Evolutionary conservation across 1,140 invertebrate species (phyloP).

Genomic region (Meloidogyne exigua): DNA sequence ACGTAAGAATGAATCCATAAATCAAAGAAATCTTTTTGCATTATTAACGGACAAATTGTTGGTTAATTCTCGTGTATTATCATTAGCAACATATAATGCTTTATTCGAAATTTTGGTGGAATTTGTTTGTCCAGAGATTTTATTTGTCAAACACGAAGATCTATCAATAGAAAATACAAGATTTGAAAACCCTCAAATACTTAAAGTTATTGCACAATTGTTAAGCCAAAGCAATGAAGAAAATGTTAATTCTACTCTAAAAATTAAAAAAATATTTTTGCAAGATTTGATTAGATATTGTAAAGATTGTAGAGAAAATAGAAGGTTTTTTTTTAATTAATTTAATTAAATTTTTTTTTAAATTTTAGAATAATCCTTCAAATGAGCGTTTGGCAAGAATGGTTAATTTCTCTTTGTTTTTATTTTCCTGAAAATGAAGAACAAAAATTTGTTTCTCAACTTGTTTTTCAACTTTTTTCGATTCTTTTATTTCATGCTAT

Average conservation of each 20-base stretch:
- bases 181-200: conserved; percentile 96
- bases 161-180: conserved; percentile 90
- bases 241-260: conserved; percentile 65
- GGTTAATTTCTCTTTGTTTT: conserved; percentile 96
- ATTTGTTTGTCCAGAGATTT: conserved; percentile 90
- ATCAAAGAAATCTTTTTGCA: conserved; percentile 94
- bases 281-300: conserved; percentile 94
- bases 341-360: neutral
- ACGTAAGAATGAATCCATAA: conserved; percentile 96
- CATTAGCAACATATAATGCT: conserved; percentile 92
- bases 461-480: conserved; percentile 93
- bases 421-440: conserved; percentile 91
- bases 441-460: conserved; percentile 92
- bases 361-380: conserved; percentile 23
- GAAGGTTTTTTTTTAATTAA: conserved; percentile 66
- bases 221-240: conserved; percentile 91
- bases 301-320: conserved; percentile 93
- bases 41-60: conserved; percentile 86
- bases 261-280: conserved; percentile 73
- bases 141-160: conserved; percentile 66
- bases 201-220: conserved; percentile 93
- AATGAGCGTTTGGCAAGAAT: conserved; percentile 70
- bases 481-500: conserved; percentile 98
- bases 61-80: conserved; percentile 74
- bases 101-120: conserved; percentile 96